A percentile compares a stretch with the other conserved stretches of the same genome.
Evolutionary conservation across 92 coral and sea anemone species (phyloP).

Genomic region (Palythoa grandiflora): DNA sequence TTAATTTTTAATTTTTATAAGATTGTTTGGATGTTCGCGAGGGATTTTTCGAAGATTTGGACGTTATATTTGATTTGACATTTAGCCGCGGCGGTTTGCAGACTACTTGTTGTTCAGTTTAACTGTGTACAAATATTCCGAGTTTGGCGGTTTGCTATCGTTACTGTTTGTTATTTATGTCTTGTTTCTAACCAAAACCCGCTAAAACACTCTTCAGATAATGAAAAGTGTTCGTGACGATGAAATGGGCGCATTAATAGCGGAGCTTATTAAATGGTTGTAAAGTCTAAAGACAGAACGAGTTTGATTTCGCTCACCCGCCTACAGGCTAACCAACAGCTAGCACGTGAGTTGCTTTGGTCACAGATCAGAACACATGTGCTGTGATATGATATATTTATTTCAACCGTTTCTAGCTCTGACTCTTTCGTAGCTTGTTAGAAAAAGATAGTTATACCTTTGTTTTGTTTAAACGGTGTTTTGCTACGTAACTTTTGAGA

Average conservation of each 20-base stretch:
- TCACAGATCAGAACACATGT: conserved; percentile 23
- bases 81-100: conserved; percentile 4
- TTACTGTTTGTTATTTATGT: neutral
- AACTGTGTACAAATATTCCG: neutral
- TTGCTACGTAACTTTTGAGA: conserved; percentile 26
- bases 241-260: neutral
- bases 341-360: conserved; percentile 44
- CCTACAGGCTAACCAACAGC: neutral
- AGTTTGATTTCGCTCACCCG: neutral
- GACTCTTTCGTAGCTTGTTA: neutral
- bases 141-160: neutral
- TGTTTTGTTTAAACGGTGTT: conserved; percentile 39
- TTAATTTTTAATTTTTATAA: neutral
- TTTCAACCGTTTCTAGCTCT: neutral
- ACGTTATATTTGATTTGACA: conserved; percentile 1
- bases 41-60: neutral
- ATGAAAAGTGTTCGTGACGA: conserved; percentile 4
- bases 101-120: neutral
- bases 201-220: neutral
- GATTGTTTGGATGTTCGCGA: neutral
- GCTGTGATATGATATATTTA: neutral
- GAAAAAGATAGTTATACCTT: neutral
- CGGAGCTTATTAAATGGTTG: neutral
- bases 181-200: neutral
- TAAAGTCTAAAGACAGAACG: neutral